Base-by-base conservation (phyloP, 2,888 invertebrate species). In the Temnothorax ravouxi region DNA sequence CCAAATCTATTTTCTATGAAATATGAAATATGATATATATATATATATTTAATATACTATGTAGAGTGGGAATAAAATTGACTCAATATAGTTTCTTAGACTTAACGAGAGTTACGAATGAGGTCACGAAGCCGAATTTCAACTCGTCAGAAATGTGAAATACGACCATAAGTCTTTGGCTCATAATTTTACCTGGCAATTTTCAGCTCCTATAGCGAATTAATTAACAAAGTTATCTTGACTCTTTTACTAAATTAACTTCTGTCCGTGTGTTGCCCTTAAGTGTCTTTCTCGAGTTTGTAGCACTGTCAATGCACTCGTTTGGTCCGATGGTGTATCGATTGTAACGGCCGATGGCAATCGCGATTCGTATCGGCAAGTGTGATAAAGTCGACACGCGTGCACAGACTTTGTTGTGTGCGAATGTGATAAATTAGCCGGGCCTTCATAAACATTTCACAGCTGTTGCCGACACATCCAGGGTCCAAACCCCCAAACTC, bases 371-470 rank as follows among this genome's bases (percentile, higher is more conserved):
- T 56, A 71, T 79, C 66, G 71, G 85, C 66, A 85, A 88, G 85
- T 85, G 90, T 86, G 90, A 90, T 87, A 89, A 90, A 90, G 89
- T 89, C 85, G 64, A 82, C 86, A 80, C 87, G 87, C 87, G 83
- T 76, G 86, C 79, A 54, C 72, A 67, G 25, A 44, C 56, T 72
- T 67, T 74, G 62, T 74, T 88, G 88, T 84, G 87, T 61, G 71
- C 59, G 88, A 86, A 87, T 87, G 93, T 93, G 92, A 94, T 94
- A 94, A 94, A 94, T 94, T 94, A 94, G 93, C 92, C 92, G 91
- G 91, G 93, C 92, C 93, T 94, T 94, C 94, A 94, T 94, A 94
- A 94, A 94, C 94, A 94, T 94, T 94, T 94, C 93, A 93, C 94
- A 93, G 93, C 94, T 94, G 94, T 88, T 92, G 93, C 92, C 92